Conservation (phyloP, 2,113 vertebrate species). For the Paradisaea rubra region DNA sequence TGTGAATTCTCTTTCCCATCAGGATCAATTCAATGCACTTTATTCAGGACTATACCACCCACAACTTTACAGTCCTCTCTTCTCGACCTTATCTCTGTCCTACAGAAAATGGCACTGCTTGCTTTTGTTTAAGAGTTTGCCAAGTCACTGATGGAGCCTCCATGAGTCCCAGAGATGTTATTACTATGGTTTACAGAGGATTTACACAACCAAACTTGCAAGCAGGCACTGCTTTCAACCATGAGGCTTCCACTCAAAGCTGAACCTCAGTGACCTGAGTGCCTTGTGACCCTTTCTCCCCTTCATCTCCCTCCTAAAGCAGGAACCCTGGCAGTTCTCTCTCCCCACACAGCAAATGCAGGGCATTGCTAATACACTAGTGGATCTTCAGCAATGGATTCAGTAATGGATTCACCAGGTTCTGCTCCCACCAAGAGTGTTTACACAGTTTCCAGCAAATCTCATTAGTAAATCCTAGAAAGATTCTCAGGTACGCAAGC, state of each 20-base stretch:
- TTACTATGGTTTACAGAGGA: not conserved
- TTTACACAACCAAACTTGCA: not conserved
- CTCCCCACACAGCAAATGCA: accelerated
- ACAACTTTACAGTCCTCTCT: not conserved
- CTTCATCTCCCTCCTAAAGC: not conserved
- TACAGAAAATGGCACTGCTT: not conserved
- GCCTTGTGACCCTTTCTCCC: not conserved
- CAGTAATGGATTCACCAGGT: not conserved
- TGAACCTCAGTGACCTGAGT: not conserved
- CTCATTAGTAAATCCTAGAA: not conserved
- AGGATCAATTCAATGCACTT: not conserved
- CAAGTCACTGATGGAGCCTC: not conserved
- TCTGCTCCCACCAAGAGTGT: not conserved
- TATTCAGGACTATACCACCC: not conserved
- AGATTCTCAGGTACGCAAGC: not conserved
- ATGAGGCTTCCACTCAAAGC: accelerated
- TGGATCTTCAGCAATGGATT: not conserved
- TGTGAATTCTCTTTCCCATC: not conserved
- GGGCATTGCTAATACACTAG: not conserved
- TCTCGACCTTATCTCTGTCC: not conserved
- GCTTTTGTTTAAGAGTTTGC: not conserved
- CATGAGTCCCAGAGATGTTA: not conserved
- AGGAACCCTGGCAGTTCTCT: not conserved
- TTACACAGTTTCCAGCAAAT: not conserved
- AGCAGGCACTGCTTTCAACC: not conserved